A percentile compares a stretch with the other conserved stretches of the same genome.
Evolutionary conservation across 2,888 invertebrate species (phyloP).

Genomic region (Melinaea marsaeus): DNA sequence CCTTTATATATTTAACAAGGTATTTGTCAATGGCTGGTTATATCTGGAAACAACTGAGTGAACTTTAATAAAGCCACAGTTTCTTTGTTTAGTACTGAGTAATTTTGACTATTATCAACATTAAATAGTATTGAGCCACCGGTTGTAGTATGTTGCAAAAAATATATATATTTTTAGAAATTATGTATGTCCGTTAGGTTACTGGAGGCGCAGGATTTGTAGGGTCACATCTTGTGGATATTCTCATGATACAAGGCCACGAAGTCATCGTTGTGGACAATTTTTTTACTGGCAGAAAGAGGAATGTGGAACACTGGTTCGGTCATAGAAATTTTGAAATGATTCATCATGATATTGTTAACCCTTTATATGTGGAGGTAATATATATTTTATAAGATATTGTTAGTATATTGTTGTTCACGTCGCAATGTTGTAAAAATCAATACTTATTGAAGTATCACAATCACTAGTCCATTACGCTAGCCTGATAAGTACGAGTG

Average conservation of each 20-base stretch:
- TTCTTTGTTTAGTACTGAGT: no score
- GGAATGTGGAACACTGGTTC: conserved; percentile 99
- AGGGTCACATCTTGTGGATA: conserved; percentile 98
- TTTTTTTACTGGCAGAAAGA: conserved; percentile 97
- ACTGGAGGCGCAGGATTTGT: conserved; percentile 99
- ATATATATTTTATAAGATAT: conserved; percentile 9
- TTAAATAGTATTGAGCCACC: no score
- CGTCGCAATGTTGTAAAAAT: no score
- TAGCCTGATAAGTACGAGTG: conserved; percentile 2
- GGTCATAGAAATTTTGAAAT: conserved; percentile 99
- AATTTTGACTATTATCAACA: no score
- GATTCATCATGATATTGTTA: conserved; percentile 99
- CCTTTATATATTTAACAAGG: no score
- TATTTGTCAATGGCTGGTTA: no score
- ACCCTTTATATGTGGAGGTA: conserved; percentile 95
- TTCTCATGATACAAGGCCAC: conserved; percentile 96
- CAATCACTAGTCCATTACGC: no score
- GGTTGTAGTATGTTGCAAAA: no score
- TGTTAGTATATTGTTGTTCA: not conserved
- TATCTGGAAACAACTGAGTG: no score
- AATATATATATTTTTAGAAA: no score
- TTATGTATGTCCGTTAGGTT: conserved; percentile 68
- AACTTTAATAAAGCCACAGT: no score
- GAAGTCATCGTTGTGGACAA: conserved; percentile 98
- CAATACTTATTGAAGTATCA: no score